Base-by-base conservation (phyloP, 2,888 invertebrate species). In the Crocallis elinguaria region DNA sequence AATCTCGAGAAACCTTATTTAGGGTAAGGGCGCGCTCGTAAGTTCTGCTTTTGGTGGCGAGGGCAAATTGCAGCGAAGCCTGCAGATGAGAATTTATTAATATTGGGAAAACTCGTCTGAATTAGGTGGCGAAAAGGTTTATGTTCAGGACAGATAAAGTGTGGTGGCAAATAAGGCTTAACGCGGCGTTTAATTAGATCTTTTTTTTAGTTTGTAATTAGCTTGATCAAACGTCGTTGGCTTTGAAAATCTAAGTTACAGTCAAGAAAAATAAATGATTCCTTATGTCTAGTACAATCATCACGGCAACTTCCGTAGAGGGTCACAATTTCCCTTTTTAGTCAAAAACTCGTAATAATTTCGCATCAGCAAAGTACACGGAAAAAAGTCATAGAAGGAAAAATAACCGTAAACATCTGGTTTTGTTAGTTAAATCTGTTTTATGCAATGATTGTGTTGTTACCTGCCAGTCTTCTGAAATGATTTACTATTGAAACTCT, bases 1-100 rank as follows among this genome's bases (percentile, higher is more conserved):
- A 61, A 64, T 56, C 53, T 25, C 36, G 27, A 55, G 51, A 33
- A 51, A 73, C 73, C 77, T 86, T 87, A 85, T 86, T 86, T 84
- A 83, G 79, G 79, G 75, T 69, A 78, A 82, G 83, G 86, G 81
- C 75, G 70, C n/a, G 64, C 65, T 82, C 89, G 79, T 90, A 89
- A 89, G 85, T 88, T 87, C 81, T 76, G 75, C 82, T 83, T 77
- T 79, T 74, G 75, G 78, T 72, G 75, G 79, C 82, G 73, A 68
- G 78, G 82, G 88, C 86, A 88, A 88, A 90, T 90, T 90, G 90
- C 86, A 77, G 75, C 81, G 80, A 82, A 87, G 86, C 86, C 85
- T 82, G 68, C 78, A 76, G 86, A 91, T 87, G 86, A 88, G 88
- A 89, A 91, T 90, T 91, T 91, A 91, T 90, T 90, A 88, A 90